Conservation (phyloP, 2,888 invertebrate genomes). For the Strigamia maritima region DNA sequence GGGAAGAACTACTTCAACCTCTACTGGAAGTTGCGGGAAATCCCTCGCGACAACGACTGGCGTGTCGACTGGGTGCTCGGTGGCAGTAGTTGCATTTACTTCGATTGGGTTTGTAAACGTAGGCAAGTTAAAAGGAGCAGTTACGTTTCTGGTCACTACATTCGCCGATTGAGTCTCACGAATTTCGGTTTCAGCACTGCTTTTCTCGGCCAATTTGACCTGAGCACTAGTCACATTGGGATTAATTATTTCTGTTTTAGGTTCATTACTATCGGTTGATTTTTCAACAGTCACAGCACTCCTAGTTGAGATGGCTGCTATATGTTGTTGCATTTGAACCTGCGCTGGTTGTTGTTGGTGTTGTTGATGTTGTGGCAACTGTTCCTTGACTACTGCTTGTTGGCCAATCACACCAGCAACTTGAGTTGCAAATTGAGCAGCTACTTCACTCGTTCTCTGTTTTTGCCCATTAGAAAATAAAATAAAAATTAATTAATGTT, state of each 20-base stretch:
- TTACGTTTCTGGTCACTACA: background rate
- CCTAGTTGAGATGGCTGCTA: background rate
- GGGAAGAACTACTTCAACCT: background rate
- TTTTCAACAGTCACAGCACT: constrained; percentile 27
- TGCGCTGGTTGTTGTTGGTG: background rate
- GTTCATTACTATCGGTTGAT: background rate
- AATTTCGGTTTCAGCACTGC: background rate
- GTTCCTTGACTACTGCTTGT: background rate
- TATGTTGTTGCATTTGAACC: background rate
- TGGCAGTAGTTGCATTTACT: background rate
- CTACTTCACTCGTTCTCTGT: constrained; percentile 30
- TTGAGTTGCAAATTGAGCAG: constrained; percentile 42
- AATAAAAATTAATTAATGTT: background rate
- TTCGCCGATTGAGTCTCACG: background rate
- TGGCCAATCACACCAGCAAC: constrained; percentile 39
- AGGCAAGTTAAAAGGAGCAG: background rate
- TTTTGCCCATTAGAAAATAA: background rate
- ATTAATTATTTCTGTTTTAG: background rate
- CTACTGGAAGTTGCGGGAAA: background rate
- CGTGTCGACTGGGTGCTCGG: background rate
- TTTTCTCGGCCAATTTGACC: background rate
- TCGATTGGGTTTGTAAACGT: background rate
- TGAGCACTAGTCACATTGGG: background rate
- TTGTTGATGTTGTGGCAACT: background rate
- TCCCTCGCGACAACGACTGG: background rate